phyloP scores from a whole-genome alignment of 2,888 invertebrate species.

The Nemotelus nigrinus region DNA sequence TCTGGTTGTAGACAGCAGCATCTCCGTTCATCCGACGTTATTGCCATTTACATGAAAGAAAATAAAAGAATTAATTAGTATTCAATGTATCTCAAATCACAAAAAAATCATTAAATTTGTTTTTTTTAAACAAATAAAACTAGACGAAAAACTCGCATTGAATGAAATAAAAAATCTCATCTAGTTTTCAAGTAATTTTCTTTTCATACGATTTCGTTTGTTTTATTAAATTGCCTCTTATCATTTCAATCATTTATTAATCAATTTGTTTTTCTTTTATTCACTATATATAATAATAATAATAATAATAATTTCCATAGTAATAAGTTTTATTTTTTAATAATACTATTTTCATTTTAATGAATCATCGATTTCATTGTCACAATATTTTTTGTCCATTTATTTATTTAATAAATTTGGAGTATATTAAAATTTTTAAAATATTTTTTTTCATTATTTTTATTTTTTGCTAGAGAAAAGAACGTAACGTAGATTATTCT shows the following conservation, averaged over 20 bases:
- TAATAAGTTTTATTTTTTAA: conserved; percentile 16
- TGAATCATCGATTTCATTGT: conserved; percentile 18
- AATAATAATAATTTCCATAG: conserved; percentile 23
- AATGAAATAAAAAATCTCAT: not conserved
- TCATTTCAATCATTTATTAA: not conserved
- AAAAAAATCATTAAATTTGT: too few relatives aligned
- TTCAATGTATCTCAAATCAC: too few relatives aligned
- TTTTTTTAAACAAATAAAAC: too few relatives aligned
- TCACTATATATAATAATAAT: conserved; percentile 7
- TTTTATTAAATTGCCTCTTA: conserved; percentile 30
- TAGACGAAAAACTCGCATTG: too few relatives aligned
- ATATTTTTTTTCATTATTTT: not conserved
- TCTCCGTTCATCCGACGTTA: too few relatives aligned
- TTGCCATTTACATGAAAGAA: too few relatives aligned
- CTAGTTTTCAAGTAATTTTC: not conserved
- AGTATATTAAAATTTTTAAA: too few relatives aligned
- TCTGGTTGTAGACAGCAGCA: too few relatives aligned
- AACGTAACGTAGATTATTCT: conserved; percentile 7
- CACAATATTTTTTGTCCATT: not conserved
- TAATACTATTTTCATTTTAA: conserved; percentile 18
- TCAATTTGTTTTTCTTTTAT: conserved; percentile 6
- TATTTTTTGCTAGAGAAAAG: conserved; percentile 2
- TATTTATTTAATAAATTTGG: conserved; percentile 14
- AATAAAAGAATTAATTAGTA: too few relatives aligned
- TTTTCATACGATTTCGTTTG: conserved; percentile 39